Percentiles rank a stretch among this genome's conserved stretches.
Conservation (phyloP, 2,888 invertebrate genomes). For the Temnothorax ravouxi region DNA sequence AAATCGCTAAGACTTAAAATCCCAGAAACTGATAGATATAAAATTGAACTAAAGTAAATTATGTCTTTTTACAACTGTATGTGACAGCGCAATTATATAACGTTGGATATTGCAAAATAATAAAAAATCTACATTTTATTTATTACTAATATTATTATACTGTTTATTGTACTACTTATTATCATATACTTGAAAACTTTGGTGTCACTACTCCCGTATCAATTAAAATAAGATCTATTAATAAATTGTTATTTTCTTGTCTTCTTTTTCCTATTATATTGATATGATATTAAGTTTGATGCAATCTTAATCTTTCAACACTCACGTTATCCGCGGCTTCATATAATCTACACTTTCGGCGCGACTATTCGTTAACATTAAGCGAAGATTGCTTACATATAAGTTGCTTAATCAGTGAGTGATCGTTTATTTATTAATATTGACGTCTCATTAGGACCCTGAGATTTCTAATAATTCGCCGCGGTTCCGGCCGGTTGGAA, state of each 20-base stretch:
- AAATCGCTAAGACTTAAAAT: background rate
- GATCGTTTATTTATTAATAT: constrained; percentile 49
- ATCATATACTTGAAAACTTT: background rate
- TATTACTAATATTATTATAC: background rate
- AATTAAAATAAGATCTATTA: constrained; percentile 10
- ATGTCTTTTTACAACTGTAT: no score
- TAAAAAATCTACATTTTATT: constrained; percentile 2
- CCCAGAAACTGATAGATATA: background rate
- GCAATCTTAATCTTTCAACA: constrained; percentile 18
- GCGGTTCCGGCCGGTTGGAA: constrained; percentile 30
- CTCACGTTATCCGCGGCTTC: constrained; percentile 16
- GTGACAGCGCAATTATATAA: background rate
- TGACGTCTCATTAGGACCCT: constrained; percentile 39
- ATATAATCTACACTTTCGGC: constrained; percentile 36
- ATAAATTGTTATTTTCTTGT: background rate
- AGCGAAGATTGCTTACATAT: constrained; percentile 36
- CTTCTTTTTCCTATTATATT: background rate
- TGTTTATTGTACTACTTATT: background rate
- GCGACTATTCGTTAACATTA: constrained; percentile 35
- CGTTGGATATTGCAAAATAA: background rate
- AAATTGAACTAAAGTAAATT: no score
- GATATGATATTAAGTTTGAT: background rate
- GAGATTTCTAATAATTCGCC: constrained; percentile 46
- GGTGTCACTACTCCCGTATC: background rate
- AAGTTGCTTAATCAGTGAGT: constrained; percentile 40